Evolutionary conservation across 2,113 vertebrate species (phyloP), one percentile per base, ranked within the genome.

Genomic region (Nanorana parkeri): DNA sequence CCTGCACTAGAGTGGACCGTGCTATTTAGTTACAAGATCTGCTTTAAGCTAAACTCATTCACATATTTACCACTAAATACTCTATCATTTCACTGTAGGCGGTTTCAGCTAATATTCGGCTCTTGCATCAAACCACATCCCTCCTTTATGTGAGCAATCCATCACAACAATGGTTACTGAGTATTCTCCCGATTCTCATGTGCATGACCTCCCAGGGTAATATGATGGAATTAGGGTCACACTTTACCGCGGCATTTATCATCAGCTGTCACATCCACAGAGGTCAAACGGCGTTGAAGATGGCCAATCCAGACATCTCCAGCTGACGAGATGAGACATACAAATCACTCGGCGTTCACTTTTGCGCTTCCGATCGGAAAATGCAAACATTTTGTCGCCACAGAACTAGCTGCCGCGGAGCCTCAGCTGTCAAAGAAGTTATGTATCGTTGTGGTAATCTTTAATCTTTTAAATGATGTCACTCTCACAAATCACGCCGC

Each of bases 391-490:
- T 67, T 67, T 36, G 17, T 36, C 19, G 19, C 19, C 61, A 28
- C 19, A 67, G 8, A 67, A 0, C 32, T 3, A 68, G 65, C 65
- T 52, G 32, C 23, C 23, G 51, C 52, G 56, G 29, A 23, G 68
- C 52, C 68, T 71, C 7, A 8, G 28, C 71, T 73, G 54, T 73
- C 71, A 73, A 56, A 73, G 71, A 58, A 29, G 71, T 58, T 58
- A 51, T 71, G 20, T 51, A 71, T 71, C 19, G 28, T 32, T 19
- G 24, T 73, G 26, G 2, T 54, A 56, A 73, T 73, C 71, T 56
- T 20, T 54, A 71, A 58, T 56, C 47, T 71, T 24, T 51, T 71
- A 71, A 71, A 71, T 71, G 75, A 65, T 67, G 63, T 78, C 26
- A 78, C 6, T 5, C 32, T 7, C 8, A 7, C 11, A 60, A 26